Evolutionary conservation across 2,888 invertebrate species (phyloP).

Genomic region (Sminthurides aquaticus): DNA sequence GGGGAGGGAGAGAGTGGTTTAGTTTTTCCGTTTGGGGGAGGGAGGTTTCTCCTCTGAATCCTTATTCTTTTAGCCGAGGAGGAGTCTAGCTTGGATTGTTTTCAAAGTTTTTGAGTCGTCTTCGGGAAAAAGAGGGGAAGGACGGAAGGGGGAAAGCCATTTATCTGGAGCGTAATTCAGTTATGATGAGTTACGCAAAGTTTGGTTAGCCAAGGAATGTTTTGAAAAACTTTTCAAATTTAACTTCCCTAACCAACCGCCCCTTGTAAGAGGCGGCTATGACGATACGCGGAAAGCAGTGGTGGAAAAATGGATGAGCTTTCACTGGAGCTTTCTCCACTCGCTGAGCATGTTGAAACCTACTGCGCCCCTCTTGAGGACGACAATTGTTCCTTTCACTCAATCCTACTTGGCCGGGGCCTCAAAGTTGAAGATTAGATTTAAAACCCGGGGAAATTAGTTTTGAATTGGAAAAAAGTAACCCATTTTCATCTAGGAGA

Average conservation of each 20-base stretch:
- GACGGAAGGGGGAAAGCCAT: neutral
- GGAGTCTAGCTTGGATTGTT: neutral
- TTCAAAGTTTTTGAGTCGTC: too few species aligned
- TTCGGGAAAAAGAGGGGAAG: neutral
- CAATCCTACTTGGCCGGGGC: too few species aligned
- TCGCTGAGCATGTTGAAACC: neutral
- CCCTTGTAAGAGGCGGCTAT: neutral
- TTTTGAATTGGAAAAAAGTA: too few species aligned
- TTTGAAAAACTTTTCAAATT: neutral
- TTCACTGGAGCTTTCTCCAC: neutral
- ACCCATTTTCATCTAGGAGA: too few species aligned
- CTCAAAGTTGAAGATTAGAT: too few species aligned
- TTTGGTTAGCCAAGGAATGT: neutral
- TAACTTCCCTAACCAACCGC: neutral
- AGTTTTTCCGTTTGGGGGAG: neutral
- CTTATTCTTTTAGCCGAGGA: neutral
- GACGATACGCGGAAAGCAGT: neutral
- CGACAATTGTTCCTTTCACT: neutral
- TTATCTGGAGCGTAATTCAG: neutral
- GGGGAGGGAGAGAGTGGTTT: neutral
- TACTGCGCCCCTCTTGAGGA: neutral
- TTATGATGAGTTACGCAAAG: neutral
- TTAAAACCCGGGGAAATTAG: too few species aligned
- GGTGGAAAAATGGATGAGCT: neutral
- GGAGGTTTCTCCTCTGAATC: neutral